Conservation (phyloP, 2,888 invertebrate genomes). For the Tinea semifulvella region DNA sequence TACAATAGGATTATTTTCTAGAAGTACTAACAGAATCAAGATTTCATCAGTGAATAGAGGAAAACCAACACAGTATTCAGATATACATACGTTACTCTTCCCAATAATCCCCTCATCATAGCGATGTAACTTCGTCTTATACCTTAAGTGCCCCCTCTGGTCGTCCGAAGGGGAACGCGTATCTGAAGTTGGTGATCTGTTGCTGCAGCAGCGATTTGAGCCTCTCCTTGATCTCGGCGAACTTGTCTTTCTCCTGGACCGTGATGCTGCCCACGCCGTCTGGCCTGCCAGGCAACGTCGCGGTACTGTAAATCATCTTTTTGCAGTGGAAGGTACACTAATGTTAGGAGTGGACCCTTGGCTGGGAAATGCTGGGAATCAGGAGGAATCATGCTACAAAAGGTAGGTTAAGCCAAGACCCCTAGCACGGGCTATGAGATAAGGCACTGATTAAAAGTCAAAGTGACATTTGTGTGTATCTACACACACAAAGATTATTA, state of each 20-base stretch:
- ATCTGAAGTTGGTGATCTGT: slow-evolving; percentile 99
- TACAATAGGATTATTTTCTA: too few relatives aligned
- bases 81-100: not conserved
- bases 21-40: not conserved
- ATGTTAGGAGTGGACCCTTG: slow-evolving; percentile 8
- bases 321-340: slow-evolving; percentile 15
- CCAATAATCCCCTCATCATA: not conserved
- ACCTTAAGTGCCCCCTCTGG: slow-evolving; percentile 96
- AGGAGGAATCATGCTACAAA: slow-evolving; percentile 1
- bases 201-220: slow-evolving; percentile 91
- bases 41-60: too few relatives aligned
- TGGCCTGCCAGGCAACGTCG: slow-evolving; percentile 78
- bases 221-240: slow-evolving; percentile 96
- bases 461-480: too few relatives aligned
- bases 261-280: slow-evolving; percentile 99
- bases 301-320: slow-evolving; percentile 50
- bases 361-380: not conserved
- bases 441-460: too few relatives aligned
- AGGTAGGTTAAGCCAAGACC: too few relatives aligned
- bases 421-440: too few relatives aligned
- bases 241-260: slow-evolving; percentile 97
- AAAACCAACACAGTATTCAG: not conserved
- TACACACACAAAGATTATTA: too few relatives aligned
- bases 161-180: slow-evolving; percentile 98
- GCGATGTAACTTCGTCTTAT: slow-evolving; percentile 13